Evolutionary conservation across 2,113 vertebrate genomes (phyloP).

Genomic region (Semicossyphus pulcher): DNA sequence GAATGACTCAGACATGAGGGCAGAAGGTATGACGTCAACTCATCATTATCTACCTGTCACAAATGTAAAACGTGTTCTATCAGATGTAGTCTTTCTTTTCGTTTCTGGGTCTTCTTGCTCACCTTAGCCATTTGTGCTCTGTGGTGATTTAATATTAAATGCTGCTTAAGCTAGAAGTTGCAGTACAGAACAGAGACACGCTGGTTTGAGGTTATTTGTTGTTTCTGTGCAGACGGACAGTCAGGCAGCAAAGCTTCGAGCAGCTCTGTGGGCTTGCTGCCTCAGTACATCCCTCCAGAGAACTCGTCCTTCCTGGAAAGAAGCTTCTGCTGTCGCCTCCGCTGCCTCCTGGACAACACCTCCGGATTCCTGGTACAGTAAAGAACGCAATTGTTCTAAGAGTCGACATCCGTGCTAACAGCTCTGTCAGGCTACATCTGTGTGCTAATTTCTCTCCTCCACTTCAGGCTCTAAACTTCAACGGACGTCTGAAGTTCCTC

Average conservation of each 20-base stretch:
- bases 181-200: neutral
- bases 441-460: neutral
- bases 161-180: too few species aligned
- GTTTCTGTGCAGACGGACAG: conserved; percentile 3
- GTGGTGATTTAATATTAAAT: too few species aligned
- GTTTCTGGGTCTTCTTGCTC: too few species aligned
- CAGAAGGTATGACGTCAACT: neutral
- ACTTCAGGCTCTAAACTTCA: conserved; percentile 78
- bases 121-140: too few species aligned
- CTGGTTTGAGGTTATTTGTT: neutral
- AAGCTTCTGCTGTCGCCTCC: conserved; percentile 81
- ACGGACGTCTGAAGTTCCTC: conserved; percentile 76
- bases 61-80: too few species aligned
- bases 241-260: neutral
- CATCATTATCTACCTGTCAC: neutral
- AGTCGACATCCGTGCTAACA: neutral
- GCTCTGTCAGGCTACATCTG: neutral
- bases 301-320: conserved; percentile 83
- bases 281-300: conserved; percentile 73
- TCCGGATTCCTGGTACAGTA: conserved; percentile 80
- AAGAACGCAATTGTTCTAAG: neutral
- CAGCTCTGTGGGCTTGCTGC: conserved; percentile 3
- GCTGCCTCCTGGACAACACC: conserved; percentile 83
- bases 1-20: neutral
- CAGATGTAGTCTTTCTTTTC: too few species aligned